Conservation (phyloP, 64 coral and sea anemone genomes). For the Trachythela sp. region DNA sequence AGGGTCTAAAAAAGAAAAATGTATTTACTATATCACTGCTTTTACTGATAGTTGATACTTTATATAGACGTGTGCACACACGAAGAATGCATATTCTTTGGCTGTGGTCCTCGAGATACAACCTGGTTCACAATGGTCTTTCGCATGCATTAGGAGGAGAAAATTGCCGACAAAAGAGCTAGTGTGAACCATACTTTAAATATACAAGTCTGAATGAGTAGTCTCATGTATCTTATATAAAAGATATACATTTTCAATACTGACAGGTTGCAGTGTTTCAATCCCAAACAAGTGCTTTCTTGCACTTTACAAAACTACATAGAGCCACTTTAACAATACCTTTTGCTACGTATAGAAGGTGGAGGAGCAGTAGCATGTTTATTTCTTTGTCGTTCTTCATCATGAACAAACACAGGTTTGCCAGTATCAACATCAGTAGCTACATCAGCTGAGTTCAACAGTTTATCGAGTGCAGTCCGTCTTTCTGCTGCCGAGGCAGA, state of each 20-base stretch:
- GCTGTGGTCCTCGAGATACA: background rate
- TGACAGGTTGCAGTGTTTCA: too few species aligned
- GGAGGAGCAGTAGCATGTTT: background rate
- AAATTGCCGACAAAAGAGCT: too few species aligned
- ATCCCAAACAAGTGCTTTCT: too few species aligned
- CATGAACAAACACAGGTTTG: background rate
- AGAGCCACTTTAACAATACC: background rate
- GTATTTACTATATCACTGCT: too few species aligned
- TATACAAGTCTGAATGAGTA: too few species aligned
- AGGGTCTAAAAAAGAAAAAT: background rate
- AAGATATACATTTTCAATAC: too few species aligned
- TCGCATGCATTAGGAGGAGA: too few species aligned
- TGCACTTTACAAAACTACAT: background rate
- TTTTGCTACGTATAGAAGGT: background rate
- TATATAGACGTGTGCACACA: too few species aligned
- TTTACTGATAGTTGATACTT: too few species aligned
- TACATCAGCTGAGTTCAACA: background rate
- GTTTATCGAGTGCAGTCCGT: background rate
- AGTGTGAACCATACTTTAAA: too few species aligned
- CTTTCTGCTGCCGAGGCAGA: background rate
- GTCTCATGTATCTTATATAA: too few species aligned
- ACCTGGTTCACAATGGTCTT: too few species aligned
- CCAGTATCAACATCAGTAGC: constrained; percentile 19
- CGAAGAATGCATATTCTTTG: background rate
- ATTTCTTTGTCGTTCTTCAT: background rate